Conservation (phyloP, 2,888 invertebrate genomes). For the Neuroscelio doddi region DNA sequence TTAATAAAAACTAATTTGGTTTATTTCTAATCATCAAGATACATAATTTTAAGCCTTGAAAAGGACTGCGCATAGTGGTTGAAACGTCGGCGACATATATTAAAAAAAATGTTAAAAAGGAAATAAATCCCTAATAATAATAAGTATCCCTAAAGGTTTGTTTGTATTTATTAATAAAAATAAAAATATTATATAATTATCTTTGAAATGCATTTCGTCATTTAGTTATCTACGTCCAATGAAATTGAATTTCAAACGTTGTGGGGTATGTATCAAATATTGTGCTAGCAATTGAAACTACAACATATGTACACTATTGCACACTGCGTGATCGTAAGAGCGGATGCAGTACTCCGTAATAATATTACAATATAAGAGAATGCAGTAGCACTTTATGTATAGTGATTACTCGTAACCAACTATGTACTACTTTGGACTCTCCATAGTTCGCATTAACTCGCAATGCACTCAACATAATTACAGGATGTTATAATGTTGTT, state of each 20-base stretch:
- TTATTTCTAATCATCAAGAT: too few relatives aligned
- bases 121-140: too few relatives aligned
- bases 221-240: constrained; percentile 5
- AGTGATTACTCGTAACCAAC: constrained; percentile 36
- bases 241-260: constrained; percentile 42
- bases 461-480: constrained; percentile 67
- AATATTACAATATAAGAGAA: constrained; percentile 56
- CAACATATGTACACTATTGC: neutral
- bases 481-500: too few relatives aligned
- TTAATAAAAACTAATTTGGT: too few relatives aligned
- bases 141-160: too few relatives aligned
- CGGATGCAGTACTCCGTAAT: constrained; percentile 63
- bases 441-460: constrained; percentile 53
- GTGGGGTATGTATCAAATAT: constrained; percentile 32
- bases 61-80: too few relatives aligned
- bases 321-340: constrained; percentile 63
- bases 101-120: too few relatives aligned
- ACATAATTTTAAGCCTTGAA: too few relatives aligned
- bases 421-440: constrained; percentile 43
- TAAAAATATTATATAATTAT: too few relatives aligned
- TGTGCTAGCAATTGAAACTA: constrained; percentile 30
- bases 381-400: constrained; percentile 20
- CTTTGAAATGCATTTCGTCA: too few relatives aligned
- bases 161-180: too few relatives aligned
- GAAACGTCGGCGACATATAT: too few relatives aligned